Evolutionary conservation across 2,797 vertebrate species (phyloP), one percentile per base, ranked within the genome.

Genomic region (Pampus argenteus): DNA sequence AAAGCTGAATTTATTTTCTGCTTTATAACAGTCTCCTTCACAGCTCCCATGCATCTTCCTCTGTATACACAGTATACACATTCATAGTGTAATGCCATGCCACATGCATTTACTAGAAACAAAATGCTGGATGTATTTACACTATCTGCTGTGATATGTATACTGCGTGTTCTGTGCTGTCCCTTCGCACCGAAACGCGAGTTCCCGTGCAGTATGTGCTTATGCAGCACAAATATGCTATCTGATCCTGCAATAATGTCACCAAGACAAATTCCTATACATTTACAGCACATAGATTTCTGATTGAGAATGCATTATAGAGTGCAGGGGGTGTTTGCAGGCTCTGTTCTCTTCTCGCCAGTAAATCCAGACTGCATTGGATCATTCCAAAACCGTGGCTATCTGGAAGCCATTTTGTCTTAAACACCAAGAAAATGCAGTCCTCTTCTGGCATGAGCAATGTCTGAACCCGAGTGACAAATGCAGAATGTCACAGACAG

Each of bases 401-500:
- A 71, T 69, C 71, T 49, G 62, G 76, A 61, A 28, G 52, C 67
- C 72, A 80, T 83, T 88, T 88, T 86, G 74, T 69, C 36, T 38
- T 28, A 38, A 77, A 75, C 66, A 75, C 11, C 38, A 28, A 67
- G 74, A 71, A 81, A 78, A 79, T 50, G 63, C 65, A n/a, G 22
- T 15, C 66, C 38, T 76, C 36, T 17, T 67, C 28, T 72, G 73
- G 62, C 42, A 31, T 44, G 6, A 70, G 45, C 69, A 36, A 62
- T 44, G 78, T 74, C 57, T 17, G 6, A 83, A 80, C 77, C 78
- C 63, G 79, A 83, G 79, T 84, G 80, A 86, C 79, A 88, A 86
- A 87, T 47, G 44, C 67, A 81, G 82, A 81, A 85, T 79, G 86
- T 88, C 84, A 86, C 78, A 79, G 82, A 73, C 80, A 90, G 84